phyloP scores from a whole-genome alignment of 2,113 vertebrate genomes.

The Myxocyprinus asiaticus region DNA sequence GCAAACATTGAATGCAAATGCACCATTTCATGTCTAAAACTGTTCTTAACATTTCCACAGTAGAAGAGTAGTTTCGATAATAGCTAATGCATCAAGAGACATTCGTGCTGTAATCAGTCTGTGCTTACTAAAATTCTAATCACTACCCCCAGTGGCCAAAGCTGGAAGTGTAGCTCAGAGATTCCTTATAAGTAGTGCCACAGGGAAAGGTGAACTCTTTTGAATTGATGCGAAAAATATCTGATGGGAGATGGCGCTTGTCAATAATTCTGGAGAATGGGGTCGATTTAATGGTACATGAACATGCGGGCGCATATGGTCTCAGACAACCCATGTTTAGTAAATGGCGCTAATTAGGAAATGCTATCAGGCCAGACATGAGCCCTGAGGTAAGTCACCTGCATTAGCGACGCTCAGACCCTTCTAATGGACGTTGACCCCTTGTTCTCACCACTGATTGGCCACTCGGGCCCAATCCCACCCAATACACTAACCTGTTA shows the following conservation, averaged over 20 bases:
- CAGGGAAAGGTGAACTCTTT: no score
- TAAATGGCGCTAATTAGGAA: neutral
- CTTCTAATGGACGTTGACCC: constrained; percentile 39
- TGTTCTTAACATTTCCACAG: neutral
- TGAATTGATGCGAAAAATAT: no score
- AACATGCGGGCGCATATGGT: constrained; percentile 16
- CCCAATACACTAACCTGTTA: constrained; percentile 57
- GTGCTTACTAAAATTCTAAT: no score
- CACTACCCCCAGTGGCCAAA: no score
- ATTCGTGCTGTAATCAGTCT: no score
- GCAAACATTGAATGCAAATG: constrained; percentile 10
- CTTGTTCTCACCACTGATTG: constrained; percentile 35
- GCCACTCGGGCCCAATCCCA: constrained; percentile 48
- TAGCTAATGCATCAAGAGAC: no score
- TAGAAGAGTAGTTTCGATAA: no score
- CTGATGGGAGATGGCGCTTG: no score
- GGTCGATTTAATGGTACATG: no score
- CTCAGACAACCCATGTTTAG: neutral
- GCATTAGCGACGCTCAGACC: constrained; percentile 3
- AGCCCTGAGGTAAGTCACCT: neutral
- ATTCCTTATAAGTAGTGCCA: no score
- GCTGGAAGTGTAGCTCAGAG: no score
- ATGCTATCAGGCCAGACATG: neutral
- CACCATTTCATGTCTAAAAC: neutral
- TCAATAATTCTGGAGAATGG: no score